phyloP scores from a whole-genome alignment of 2,797 vertebrate genomes.

The Leucoraja ocellata region DNA sequence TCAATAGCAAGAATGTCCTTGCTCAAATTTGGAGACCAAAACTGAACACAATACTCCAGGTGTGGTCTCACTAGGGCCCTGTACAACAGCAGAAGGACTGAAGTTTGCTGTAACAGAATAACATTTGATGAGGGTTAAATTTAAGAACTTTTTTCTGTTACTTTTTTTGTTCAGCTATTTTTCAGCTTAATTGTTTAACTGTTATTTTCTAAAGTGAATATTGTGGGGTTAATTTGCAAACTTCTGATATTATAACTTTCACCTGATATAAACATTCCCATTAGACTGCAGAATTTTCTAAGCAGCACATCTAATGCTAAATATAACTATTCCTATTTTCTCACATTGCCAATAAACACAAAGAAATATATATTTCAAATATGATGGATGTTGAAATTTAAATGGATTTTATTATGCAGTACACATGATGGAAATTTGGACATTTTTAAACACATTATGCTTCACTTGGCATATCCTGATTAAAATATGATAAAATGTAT shows the following conservation, averaged over 20 bases:
- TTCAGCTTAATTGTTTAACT: background rate
- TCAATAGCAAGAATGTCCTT: too few species aligned
- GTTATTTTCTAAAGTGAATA: background rate
- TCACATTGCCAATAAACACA: background rate
- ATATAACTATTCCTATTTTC: background rate
- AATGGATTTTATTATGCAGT: background rate
- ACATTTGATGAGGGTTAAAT: background rate
- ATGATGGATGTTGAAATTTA: background rate
- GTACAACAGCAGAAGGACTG: background rate
- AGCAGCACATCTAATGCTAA: background rate
- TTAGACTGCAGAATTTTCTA: background rate
- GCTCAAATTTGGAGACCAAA: too few species aligned
- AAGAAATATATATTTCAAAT: background rate
- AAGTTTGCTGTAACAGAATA: too few species aligned
- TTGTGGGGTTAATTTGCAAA: background rate
- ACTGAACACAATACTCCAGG: too few species aligned
- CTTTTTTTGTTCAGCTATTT: background rate
- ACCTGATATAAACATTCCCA: background rate
- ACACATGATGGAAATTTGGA: background rate
- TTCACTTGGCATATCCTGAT: background rate
- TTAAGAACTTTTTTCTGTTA: background rate
- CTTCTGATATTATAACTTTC: background rate
- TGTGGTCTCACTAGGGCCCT: too few species aligned
- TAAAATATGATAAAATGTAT: background rate
- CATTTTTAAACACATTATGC: background rate